Evolutionary conservation across 1,140 invertebrate genomes (phyloP), one percentile per base, ranked within the genome.

Genomic region (Archivesica marissinica): DNA sequence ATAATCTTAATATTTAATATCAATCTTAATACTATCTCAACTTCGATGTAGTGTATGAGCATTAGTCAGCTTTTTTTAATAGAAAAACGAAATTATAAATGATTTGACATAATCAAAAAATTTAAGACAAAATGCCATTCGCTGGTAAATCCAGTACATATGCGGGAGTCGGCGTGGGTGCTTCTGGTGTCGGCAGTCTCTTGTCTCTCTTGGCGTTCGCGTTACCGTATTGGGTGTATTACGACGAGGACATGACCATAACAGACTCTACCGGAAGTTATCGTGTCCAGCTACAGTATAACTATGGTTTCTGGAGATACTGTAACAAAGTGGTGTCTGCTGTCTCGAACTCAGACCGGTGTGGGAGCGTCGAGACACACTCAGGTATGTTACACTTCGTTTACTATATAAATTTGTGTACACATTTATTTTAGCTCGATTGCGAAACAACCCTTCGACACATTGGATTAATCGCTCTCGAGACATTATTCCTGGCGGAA

Each of bases 221-320:
- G 23, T 50, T 75, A 20, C 72, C 72, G 1, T 75, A 75, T 30
- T 75, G 72, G 72, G 23, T 75, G 7, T 50, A 75, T 54, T 75
- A 52, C 41, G 47, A 75, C 3, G 72, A 75, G 20, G 50, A 75
- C n/a, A 23, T 75, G 0, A 52, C 44, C 0, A 17, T 75, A 15
- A 30, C 4, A 52, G 72, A 54, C 20, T 20, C 7, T n/a, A 44
- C 66, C 38, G 66, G 66, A 70, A 75, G 41, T 54, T 17, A 54
- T n/a, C 30, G 28, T 3, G 72, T 75, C 25, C 35, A 75, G 44
- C 35, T 44, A 4, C 28, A 17, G 9, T 75, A 75, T 54, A 35
- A 50, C 25, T 75, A 52, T 75, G 72, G 72, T 35, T 75, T 75
- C 44, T 75, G 72, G 72, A 50, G 38, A 23, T 75, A 47, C 25